Evolutionary conservation across 2,888 invertebrate species (phyloP), one percentile per base, ranked within the genome.

Genomic region (Scrobipalpa costella): DNA sequence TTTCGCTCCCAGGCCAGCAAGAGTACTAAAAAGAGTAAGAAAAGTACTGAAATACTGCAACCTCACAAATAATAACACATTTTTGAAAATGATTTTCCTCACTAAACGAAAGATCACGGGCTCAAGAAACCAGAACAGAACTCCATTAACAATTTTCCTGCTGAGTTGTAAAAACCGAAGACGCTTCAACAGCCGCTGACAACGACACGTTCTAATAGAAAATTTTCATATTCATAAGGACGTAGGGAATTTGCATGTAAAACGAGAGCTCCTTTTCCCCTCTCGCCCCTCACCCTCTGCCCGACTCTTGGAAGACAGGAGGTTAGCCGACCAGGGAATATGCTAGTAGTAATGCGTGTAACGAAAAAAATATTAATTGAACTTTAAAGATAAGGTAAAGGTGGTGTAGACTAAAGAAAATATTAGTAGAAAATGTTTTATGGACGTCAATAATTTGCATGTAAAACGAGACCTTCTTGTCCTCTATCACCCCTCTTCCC

Each of bases 181-280:
- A 13, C 19, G n/a, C 47, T 3, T 85, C 85, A 85, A 82, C 81
- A 77, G 83, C 77, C 80, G 89, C 89, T 90, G 90, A 89, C 87
- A 84, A 82, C 84, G 89, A 88, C 90, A 88, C 85, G 87, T 88
- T 87, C 88, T 91, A 89, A 90, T 90, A 90, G 90, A 90, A 90
- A 90, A 90, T 90, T 90, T 90, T 91, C 90, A 91, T 90, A 90
- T 91, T 91, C 90, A 90, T 91, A 90, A 90, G 89, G 85, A 87
- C 86, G 87, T 85, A 78, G 80, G 75, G 80, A 83, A 91, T 91
- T 90, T 89, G 85, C 90, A 90, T 90, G 90, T 87, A 91, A 90
- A 91, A 90, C 90, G 90, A 90, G 89, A 86, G 83, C 83, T 79
- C 80, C 80, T 77, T 74, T 78, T 76, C 80, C 74, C 75, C 66